A percentile compares a stretch with the other conserved stretches of the same genome.
Conservation (phyloP, 2,797 vertebrate genomes). For the Argentina silus region DNA sequence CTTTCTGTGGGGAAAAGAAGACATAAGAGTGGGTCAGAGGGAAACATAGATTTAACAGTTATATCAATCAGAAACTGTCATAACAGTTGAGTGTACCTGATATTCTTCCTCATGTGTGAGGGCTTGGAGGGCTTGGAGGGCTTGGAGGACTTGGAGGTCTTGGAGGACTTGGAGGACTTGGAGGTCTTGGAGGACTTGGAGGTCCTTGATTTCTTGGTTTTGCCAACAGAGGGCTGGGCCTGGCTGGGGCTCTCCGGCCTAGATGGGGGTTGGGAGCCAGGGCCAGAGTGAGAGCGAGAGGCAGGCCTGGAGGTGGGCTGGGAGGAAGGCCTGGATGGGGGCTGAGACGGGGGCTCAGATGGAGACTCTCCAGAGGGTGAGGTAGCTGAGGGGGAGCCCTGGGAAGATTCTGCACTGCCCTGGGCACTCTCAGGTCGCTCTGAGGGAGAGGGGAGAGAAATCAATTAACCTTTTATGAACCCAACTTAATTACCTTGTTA, state of each 20-base stretch:
- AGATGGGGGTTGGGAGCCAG: constrained; percentile 56
- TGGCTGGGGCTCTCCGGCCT: constrained; percentile 75
- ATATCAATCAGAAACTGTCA: not conserved
- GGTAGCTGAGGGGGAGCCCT: constrained; percentile 87
- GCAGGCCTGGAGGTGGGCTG: constrained; percentile 51
- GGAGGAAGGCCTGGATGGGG: constrained; percentile 70
- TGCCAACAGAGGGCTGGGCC: constrained; percentile 80
- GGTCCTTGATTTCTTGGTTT: constrained; percentile 82
- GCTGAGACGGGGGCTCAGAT: constrained; percentile 76
- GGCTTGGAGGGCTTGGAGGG: constrained; percentile 68
- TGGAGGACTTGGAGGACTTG: constrained; percentile 73
- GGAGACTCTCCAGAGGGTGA: constrained; percentile 81
- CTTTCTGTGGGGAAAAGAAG: constrained; percentile 79
- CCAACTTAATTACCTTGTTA: too few relatives aligned
- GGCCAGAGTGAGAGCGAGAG: constrained; percentile 63
- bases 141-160: constrained; percentile 52
- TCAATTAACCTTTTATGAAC: not conserved
- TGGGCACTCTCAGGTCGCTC: constrained; percentile 84
- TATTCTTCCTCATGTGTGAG: constrained; percentile 97
- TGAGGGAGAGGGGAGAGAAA: constrained; percentile 52
- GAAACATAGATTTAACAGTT: not conserved
- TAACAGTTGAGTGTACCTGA: constrained; percentile 79
- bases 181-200: constrained; percentile 53
- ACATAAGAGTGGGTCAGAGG: not conserved
- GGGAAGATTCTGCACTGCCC: constrained; percentile 79